Evolutionary conservation across 1,140 invertebrate species (phyloP), one percentile per base, ranked within the genome.

Genomic region (Paraescarpia echinospica): DNA sequence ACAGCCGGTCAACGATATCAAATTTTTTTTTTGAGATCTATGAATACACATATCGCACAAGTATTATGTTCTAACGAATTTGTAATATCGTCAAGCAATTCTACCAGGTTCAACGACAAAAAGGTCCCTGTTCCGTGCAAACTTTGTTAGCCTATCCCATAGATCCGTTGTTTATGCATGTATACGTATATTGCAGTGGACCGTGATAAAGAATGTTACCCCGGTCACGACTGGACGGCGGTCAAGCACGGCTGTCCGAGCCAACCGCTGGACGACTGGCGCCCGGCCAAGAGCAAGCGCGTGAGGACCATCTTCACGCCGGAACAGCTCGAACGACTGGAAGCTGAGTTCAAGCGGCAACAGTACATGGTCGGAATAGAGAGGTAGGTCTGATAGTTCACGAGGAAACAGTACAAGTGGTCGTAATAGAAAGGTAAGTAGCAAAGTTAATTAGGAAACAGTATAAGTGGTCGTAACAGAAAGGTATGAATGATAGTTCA

Each of bases 311-410:
- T 99, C 93, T 99, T 99, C 96, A 99, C 98, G 0, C 98, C 98
- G 0, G 98, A 99, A 94, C 98, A 99, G 96, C 95, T 99, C 92
- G 98, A 99, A 95, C 96, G 98, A 94, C 96, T 99, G 48, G 98
- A 99, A 95, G 97, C 98, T 0, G 98, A 99, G 96, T 99, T 99
- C 94, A 98, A 99, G 93, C 96, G 98, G 35, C 98, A 99, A 94
- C 98, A 99, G 95, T 99, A 99, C 96, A 99, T 99, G 98, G 98
- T 99, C 4, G 99, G 99, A 0, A 98, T 98, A 0, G 98, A 99
- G 96, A 96, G 99, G 94, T 97, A 93, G 91, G 93, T 89, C 34
- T 8, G 34, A 5, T 34, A 22, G 35, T 90, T 27, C 6, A 90
- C 12, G 33, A 33, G 33, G 89, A 12, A 90, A n/a, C 35, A 31